Conservation (phyloP, 2,888 invertebrate genomes). For the Dasysyrphus albostriatus region DNA sequence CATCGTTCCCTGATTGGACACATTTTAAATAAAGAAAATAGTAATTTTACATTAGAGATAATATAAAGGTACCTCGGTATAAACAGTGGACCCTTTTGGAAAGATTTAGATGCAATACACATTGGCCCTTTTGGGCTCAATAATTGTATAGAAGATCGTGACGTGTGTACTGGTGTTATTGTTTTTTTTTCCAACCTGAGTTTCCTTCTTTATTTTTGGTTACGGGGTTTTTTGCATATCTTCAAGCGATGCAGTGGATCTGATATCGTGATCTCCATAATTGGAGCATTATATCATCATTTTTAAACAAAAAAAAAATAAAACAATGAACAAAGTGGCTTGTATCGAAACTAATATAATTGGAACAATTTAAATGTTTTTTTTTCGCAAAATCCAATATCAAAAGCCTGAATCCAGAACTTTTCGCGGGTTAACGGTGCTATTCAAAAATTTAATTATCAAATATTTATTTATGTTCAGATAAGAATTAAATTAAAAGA, state of each 20-base stretch:
- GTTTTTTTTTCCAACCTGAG: neutral
- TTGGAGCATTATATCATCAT: constrained; percentile 72
- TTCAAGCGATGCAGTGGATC: constrained; percentile 38
- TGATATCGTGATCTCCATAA: constrained; percentile 71
- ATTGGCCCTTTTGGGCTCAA: constrained; percentile 21
- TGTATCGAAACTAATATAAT: neutral
- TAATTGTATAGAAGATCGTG: constrained; percentile 22
- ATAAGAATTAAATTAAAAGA: no score
- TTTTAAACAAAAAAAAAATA: neutral
- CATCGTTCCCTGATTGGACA: constrained; percentile 8
- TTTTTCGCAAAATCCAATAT: neutral
- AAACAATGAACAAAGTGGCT: neutral
- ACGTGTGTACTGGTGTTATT: constrained; percentile 9
- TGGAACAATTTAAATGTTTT: neutral
- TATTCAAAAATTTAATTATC: no score
- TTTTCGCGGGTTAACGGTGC: no score
- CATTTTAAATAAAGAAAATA: constrained; percentile 15
- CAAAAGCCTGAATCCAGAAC: neutral
- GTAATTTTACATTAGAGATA: constrained; percentile 5
- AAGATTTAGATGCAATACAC: neutral
- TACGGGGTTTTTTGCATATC: constrained; percentile 47
- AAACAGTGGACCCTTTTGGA: neutral
- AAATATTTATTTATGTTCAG: no score
- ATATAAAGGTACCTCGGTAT: neutral
- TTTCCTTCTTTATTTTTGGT: neutral